phyloP scores from a whole-genome alignment of 2,113 vertebrate genomes.

The Raja brachyura region DNA sequence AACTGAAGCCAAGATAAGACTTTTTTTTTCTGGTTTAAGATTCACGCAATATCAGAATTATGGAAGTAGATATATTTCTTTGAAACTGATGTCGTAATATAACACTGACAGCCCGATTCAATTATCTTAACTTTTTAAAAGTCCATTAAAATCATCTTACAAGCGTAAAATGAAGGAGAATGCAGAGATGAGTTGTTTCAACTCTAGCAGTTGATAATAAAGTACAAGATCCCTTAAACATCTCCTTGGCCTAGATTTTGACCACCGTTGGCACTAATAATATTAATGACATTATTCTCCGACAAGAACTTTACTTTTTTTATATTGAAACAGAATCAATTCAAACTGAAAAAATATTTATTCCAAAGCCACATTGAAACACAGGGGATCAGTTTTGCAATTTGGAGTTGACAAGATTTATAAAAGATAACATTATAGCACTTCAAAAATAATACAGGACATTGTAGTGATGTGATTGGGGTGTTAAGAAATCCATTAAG shows the following conservation, averaged over 20 bases:
- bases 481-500: background rate
- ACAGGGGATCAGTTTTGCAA: background rate
- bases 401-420: background rate
- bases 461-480: background rate
- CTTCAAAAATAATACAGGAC: background rate
- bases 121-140: background rate
- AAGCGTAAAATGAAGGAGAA: background rate
- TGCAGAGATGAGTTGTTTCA: background rate
- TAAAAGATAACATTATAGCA: background rate
- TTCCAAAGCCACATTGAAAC: background rate
- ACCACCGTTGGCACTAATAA: background rate
- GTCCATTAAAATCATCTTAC: background rate
- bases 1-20: conserved; percentile 6
- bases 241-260: background rate
- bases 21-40: conserved; percentile 23
- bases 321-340: conserved; percentile 13
- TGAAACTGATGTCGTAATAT: background rate
- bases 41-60: background rate
- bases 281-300: background rate
- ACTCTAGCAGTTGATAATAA: background rate
- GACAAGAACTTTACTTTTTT: background rate
- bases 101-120: background rate
- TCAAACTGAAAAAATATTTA: background rate
- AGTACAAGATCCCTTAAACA: background rate
- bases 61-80: background rate